A percentile compares a stretch with the other conserved stretches of the same genome.
Conservation (phyloP, 2,888 invertebrate species). For the Unio delphinus region DNA sequence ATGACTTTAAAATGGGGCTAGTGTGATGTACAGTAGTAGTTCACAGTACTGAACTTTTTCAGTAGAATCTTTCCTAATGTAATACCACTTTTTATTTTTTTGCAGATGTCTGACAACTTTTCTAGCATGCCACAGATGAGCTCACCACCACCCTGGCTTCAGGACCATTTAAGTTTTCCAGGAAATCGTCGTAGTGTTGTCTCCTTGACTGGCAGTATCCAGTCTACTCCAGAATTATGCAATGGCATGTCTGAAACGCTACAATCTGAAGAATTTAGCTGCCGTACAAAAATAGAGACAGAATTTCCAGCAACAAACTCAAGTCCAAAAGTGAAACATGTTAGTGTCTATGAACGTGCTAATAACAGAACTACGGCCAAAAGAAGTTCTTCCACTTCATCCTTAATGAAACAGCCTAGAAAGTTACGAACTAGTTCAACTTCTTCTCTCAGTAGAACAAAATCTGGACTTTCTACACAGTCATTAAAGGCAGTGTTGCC, state of each 20-base stretch:
- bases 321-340: conserved; percentile 62
- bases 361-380: conserved; percentile 15
- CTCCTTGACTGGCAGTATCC: conserved; percentile 28
- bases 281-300: conserved; percentile 57
- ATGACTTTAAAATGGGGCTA: too few relatives aligned
- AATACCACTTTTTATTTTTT: conserved; percentile 14
- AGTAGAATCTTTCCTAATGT: not conserved
- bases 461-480: too few relatives aligned
- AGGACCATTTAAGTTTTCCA: conserved; percentile 41
- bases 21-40: not conserved
- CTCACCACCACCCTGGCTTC: conserved; percentile 66
- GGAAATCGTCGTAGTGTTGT: conserved; percentile 29
- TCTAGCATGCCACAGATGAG: conserved; percentile 60
- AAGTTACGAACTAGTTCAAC: conserved; percentile 36
- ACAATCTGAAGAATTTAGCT: conserved; percentile 21
- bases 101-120: conserved; percentile 53
- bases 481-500: too few relatives aligned
- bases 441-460: conserved; percentile 29
- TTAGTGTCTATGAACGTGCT: conserved; percentile 43
- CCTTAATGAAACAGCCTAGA: conserved; percentile 24
- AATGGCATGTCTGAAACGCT: conserved; percentile 5
- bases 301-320: conserved; percentile 65
- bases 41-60: not conserved
- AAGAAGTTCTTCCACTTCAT: conserved; percentile 35
- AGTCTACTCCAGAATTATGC: conserved; percentile 26